phyloP scores from a whole-genome alignment of 1,140 invertebrate genomes.

The Gryllus bimaculatus region DNA sequence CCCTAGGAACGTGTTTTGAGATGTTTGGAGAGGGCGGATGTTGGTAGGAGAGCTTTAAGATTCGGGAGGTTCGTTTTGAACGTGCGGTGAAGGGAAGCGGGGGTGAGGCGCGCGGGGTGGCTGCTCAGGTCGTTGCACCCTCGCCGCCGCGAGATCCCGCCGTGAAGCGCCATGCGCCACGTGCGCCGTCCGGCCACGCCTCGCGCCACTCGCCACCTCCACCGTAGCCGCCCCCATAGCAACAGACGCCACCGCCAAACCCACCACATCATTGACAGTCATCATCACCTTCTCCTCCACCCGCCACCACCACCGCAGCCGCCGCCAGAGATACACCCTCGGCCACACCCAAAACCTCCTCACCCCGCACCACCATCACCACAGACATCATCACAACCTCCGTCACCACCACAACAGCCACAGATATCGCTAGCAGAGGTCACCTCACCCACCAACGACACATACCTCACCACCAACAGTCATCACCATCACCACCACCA shows the following conservation, averaged over 20 bases:
- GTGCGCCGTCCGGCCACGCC: no score
- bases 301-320: not conserved
- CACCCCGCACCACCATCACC: not conserved
- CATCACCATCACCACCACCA: not conserved
- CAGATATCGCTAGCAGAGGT: not conserved
- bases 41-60: no score
- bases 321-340: not conserved
- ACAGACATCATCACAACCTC: not conserved
- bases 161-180: no score
- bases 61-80: no score
- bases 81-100: no score
- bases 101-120: no score
- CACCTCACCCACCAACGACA: not conserved
- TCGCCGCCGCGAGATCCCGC: no score
- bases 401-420: not conserved
- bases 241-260: not conserved
- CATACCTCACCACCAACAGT: not conserved
- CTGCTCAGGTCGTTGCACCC: no score
- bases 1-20: no score
- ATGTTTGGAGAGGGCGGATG: no score
- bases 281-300: not conserved
- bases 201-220: no score
- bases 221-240: no score
- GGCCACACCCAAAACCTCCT: not conserved
- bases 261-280: not conserved